phyloP scores from a whole-genome alignment of 2,113 vertebrate genomes.

The Oxyruncus cristatus region DNA sequence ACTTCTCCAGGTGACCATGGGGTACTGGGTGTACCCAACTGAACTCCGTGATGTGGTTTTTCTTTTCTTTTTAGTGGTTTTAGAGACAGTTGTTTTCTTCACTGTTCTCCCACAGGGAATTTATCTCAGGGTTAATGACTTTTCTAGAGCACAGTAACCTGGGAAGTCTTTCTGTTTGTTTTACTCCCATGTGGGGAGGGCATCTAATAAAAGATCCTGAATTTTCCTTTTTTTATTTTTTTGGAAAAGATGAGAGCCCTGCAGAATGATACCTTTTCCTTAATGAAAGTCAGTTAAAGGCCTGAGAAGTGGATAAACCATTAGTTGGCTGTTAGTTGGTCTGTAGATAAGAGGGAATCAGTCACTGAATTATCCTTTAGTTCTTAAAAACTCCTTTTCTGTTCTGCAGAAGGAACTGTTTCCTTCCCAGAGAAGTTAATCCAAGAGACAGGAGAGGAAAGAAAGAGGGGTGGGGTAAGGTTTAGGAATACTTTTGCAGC shows the following conservation, averaged over 20 bases:
- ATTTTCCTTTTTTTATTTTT: not conserved
- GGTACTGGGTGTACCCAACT: accelerated
- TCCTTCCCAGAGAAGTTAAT: not conserved
- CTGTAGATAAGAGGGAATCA: not conserved
- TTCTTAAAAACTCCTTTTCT: not conserved
- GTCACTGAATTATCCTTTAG: not conserved
- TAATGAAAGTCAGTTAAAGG: not conserved
- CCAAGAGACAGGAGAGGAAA: not conserved
- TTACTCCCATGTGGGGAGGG: not conserved
- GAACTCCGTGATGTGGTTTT: not conserved
- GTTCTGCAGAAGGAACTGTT: not conserved
- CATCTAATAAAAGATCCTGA: not conserved
- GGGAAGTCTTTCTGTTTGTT: not conserved
- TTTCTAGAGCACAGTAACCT: not conserved
- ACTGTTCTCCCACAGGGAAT: accelerated
- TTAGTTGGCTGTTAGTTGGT: not conserved
- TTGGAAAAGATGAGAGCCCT: not conserved
- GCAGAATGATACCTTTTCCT: not conserved
- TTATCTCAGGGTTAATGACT: not conserved
- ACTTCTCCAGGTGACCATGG: not conserved
- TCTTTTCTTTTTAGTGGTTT: not conserved
- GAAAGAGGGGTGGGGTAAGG: not conserved
- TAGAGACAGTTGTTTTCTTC: not conserved
- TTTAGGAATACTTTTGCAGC: not conserved
- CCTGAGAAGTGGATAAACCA: not conserved